Percentiles rank a stretch among this genome's conserved stretches.
phyloP scores from a whole-genome alignment of 2,113 vertebrate genomes.

The Phylloscopus trochilus region DNA sequence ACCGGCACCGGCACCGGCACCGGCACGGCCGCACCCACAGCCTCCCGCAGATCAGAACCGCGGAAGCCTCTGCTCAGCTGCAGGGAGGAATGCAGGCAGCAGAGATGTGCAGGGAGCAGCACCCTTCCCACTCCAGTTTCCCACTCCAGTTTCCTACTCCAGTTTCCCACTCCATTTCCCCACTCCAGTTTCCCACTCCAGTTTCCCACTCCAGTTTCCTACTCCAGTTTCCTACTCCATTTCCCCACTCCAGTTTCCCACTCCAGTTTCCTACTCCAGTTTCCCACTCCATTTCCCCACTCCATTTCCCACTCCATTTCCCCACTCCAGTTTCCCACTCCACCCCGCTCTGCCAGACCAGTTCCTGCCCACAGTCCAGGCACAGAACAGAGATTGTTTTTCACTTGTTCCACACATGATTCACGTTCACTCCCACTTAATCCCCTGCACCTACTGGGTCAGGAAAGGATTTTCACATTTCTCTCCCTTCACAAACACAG shows the following conservation, averaged over 20 bases:
- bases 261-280: not conserved
- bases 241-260: accelerated
- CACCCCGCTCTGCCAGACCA: accelerated
- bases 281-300: accelerated
- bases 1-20: not conserved
- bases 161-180: accelerated
- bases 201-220: accelerated
- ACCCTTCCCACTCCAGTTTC: not conserved
- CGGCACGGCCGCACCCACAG: not conserved
- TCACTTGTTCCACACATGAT: not conserved
- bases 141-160: accelerated
- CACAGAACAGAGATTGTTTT: not conserved
- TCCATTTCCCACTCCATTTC: accelerated
- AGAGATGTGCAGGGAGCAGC: accelerated
- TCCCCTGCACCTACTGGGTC: not conserved
- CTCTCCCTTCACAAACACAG: not conserved
- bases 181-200: not conserved
- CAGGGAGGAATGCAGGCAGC: not conserved
- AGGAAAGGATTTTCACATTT: not conserved
- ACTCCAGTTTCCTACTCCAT: accelerated
- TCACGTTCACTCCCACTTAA: not conserved
- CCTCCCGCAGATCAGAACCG: accelerated
- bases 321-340: accelerated
- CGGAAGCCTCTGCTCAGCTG: not conserved
- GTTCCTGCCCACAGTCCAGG: not conserved